Conservation (phyloP, 2,797 vertebrate species). For the Netta rufina region DNA sequence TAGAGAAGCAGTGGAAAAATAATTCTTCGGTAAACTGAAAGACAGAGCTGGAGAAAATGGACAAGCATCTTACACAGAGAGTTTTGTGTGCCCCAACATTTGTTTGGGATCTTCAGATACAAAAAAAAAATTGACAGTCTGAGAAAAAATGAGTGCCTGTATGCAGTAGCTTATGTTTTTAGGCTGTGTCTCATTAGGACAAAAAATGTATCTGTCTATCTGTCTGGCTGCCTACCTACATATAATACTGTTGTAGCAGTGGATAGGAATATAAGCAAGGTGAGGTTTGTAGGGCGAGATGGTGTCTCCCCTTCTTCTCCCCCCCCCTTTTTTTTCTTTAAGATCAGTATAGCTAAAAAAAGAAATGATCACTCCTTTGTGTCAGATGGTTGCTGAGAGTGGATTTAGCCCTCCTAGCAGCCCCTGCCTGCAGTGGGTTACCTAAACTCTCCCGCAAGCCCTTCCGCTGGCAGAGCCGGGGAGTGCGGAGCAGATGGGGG, state of each 20-base stretch:
- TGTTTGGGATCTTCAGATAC: not conserved
- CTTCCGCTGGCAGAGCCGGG: not conserved
- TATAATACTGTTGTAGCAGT: not conserved
- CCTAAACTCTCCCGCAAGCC: not conserved
- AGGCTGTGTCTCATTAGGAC: not conserved
- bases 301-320: not conserved
- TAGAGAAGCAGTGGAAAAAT: not conserved
- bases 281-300: not conserved
- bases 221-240: not conserved
- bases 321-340: not conserved
- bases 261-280: not conserved
- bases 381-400: not conserved
- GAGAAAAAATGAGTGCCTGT: not conserved
- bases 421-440: not conserved
- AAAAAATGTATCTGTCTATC: not conserved
- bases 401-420: not conserved
- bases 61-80: not conserved
- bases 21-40: not conserved
- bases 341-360: not conserved
- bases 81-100: not conserved
- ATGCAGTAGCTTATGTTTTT: not conserved
- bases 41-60: not conserved
- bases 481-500: constrained; percentile 29
- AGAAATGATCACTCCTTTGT: not conserved
- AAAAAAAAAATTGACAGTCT: not conserved